phyloP scores from a whole-genome alignment of 2,888 invertebrate species.

The Drosophila cognata region DNA sequence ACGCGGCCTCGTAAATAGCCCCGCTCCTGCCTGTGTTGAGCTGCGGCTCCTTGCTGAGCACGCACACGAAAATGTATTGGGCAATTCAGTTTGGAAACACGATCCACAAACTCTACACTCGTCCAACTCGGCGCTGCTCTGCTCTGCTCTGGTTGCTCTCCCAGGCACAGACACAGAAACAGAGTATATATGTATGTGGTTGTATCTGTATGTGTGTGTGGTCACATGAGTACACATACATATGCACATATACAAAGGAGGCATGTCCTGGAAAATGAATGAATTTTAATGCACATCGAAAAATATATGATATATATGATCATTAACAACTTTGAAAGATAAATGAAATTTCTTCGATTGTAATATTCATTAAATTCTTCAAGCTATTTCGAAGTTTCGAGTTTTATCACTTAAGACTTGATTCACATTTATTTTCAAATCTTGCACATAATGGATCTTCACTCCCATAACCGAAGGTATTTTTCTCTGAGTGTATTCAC shows the following conservation, averaged over 20 bases:
- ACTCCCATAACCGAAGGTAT: not conserved
- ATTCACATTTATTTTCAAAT: not conserved
- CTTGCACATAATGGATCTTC: not conserved
- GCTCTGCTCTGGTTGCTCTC: slow-evolving; percentile 42
- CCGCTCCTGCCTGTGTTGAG: slow-evolving; percentile 27
- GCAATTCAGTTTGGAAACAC: slow-evolving; percentile 57
- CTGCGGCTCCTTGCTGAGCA: slow-evolving; percentile 37
- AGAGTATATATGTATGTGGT: not conserved
- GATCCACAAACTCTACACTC: slow-evolving; percentile 67
- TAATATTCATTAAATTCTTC: not conserved
- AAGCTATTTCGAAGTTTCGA: not conserved
- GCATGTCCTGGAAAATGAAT: slow-evolving; percentile 68
- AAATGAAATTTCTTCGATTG: not conserved
- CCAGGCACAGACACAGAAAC: slow-evolving; percentile 28
- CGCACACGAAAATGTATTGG: slow-evolving; percentile 49
- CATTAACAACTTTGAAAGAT: not conserved
- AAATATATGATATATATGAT: slow-evolving; percentile 5
- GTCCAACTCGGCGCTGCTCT: slow-evolving; percentile 13
- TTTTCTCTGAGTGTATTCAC: slow-evolving; percentile 45
- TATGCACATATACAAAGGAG: slow-evolving; percentile 5
- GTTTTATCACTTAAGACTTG: not conserved
- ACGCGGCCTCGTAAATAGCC: slow-evolving; percentile 33
- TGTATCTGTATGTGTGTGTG: not conserved
- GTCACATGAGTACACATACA: slow-evolving; percentile 6
- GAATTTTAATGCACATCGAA: slow-evolving; percentile 46